Evolutionary conservation across 2,113 vertebrate genomes (phyloP).

Genomic region (Sander vitreus): DNA sequence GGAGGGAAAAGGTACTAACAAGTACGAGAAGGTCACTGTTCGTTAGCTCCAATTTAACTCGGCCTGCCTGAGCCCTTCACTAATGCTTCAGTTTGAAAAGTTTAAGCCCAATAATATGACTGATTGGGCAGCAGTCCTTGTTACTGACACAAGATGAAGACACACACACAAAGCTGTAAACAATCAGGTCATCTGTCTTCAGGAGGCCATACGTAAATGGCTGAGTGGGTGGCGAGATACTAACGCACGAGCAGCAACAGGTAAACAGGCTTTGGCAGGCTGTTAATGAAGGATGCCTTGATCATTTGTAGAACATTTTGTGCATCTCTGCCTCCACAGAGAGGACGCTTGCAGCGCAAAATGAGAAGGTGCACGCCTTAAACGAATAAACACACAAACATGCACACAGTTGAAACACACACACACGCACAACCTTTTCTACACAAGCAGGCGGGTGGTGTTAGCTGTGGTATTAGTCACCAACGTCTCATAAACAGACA

Average conservation of each 20-base stretch:
- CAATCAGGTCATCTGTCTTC: conserved; percentile 25
- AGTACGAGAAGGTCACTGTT: conserved; percentile 45
- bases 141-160: conserved; percentile 15
- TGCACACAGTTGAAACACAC: neutral
- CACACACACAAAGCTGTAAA: conserved; percentile 27
- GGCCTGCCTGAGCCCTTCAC: conserved; percentile 62
- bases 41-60: conserved; percentile 71
- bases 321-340: conserved; percentile 38
- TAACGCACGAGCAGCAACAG: conserved; percentile 4
- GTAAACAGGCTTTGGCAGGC: conserved; percentile 19
- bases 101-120: conserved; percentile 55
- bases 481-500: conserved; percentile 61
- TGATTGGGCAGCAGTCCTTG: conserved; percentile 33
- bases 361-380: conserved; percentile 1
- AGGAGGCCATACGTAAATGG: conserved; percentile 15
- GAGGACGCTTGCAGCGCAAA: conserved; percentile 20
- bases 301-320: conserved; percentile 24
- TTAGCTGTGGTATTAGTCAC: conserved; percentile 77
- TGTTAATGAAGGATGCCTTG: conserved; percentile 9
- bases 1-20: conserved; percentile 25
- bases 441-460: conserved; percentile 60
- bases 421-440: conserved; percentile 29
- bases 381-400: conserved; percentile 9
- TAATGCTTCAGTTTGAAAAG: conserved; percentile 51
- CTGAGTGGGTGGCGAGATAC: conserved; percentile 24